Evolutionary conservation across 2,888 invertebrate genomes (phyloP), one percentile per base, ranked within the genome.

Genomic region (Ectemnius lituratus): DNA sequence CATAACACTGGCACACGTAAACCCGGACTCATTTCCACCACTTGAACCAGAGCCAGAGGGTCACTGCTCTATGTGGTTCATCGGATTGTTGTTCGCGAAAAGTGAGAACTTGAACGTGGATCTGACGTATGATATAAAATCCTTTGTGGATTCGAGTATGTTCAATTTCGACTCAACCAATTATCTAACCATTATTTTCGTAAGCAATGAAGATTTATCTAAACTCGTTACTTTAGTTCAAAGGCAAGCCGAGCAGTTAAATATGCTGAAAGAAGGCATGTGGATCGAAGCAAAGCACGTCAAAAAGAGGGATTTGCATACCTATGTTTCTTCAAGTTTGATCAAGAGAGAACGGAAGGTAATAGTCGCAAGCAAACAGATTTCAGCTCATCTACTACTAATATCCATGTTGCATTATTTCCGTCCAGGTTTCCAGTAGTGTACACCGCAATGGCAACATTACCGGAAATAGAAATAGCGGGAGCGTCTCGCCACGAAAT

Each of bases 41-140:
- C 86, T 92, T 65, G 91, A 92, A 62, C 86, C 87, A n/a, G 92
- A 93, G 71, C 89, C 92, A 1, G 92, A 93, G 47, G 93, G 93
- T 80, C 93, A 94, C 81, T 95, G 96, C 89, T 96, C 96, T 5
- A 96, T 98, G 94, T 99, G 99, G 99, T 99, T 99, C 91, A 98
- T 99, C 86, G 99, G 99, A 0, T 92, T 99, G 65, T 95, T 96
- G 79, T 98, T 99, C 90, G 95, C 96, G 85, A 97, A 97, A 92
- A 94, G 95, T 14, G 95, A 96, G 89, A 96, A 96, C 89, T 92
- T 97, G 63, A 98, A 98, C 88, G 95, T 99, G 65, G 97, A 99
- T 92, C 94, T 99, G 72, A 99, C 99, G 0, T 94, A 95, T 82
- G 98, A 98, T 88, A 99, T 99, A 81, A 95, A 96, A 84, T 94